Percentiles rank a stretch among this genome's conserved stretches.
These are phyloP conservation scores for Synanthedon formicaeformis DNA, from an alignment of 2,888 invertebrate genomes.

Conservation along the genomic window DNA sequence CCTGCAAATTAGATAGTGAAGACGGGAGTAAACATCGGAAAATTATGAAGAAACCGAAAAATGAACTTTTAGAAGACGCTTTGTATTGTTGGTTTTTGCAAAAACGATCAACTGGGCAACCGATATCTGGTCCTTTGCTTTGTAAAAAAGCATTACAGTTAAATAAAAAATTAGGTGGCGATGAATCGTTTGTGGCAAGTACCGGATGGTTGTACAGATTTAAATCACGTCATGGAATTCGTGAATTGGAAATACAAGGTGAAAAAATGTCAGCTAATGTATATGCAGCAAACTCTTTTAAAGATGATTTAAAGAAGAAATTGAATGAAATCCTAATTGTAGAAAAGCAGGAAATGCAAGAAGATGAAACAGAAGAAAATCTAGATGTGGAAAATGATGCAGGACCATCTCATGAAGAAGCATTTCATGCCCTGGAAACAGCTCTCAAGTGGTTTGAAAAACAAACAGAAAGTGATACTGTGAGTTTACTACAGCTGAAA, in stretches of 20 bases:
- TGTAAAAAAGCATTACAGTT: constrained; percentile 17
- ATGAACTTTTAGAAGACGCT: constrained; percentile 17
- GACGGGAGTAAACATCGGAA: constrained; percentile 15
- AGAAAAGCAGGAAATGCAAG: not conserved
- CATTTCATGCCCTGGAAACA: constrained; percentile 11
- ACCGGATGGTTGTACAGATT: constrained; percentile 16
- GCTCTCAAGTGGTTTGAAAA: constrained; percentile 12
- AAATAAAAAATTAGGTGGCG: constrained; percentile 13
- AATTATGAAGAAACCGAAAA: constrained; percentile 15
- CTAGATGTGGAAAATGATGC: constrained; percentile 8
- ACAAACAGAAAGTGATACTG: constrained; percentile 11
- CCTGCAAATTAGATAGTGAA: constrained; percentile 14
- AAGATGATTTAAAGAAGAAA: constrained; percentile 7
- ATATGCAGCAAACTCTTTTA: constrained; percentile 8
- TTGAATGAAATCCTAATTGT: not conserved
- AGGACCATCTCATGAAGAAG: constrained; percentile 11
- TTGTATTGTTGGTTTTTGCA: constrained; percentile 17
- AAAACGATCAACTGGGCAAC: constrained; percentile 14
- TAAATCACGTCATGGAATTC: constrained; percentile 17
- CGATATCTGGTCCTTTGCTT: constrained; percentile 15
- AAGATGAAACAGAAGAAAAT: constrained; percentile 6
- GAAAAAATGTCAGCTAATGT: constrained; percentile 12
- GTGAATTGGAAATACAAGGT: constrained; percentile 13
- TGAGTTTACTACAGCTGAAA: constrained; percentile 11
- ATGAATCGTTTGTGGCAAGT: constrained; percentile 16